These are phyloP conservation scores for Lasioglossum calceatum DNA, from an alignment of 2,888 invertebrate species.

Conservation along the genomic window DNA sequence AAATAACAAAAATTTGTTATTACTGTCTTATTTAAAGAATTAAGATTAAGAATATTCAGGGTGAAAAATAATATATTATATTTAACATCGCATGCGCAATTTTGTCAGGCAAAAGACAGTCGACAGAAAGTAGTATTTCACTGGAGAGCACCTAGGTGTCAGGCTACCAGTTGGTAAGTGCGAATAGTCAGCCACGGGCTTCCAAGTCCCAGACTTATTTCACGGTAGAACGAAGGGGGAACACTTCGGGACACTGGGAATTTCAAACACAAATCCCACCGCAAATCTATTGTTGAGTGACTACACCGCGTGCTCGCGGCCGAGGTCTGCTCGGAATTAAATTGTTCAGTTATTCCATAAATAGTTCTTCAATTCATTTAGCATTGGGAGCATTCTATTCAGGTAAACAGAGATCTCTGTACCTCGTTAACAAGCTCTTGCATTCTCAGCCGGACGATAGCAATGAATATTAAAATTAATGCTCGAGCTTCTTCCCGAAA, in stretches of 20 bases:
- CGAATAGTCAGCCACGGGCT: conserved; percentile 77
- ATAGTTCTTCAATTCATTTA: conserved; percentile 47
- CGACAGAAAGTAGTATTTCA: conserved; percentile 69
- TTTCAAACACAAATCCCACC: conserved; percentile 70
- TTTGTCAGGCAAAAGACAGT: conserved; percentile 63
- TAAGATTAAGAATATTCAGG: too few relatives aligned
- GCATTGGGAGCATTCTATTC: conserved; percentile 31
- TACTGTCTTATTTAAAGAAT: too few relatives aligned
- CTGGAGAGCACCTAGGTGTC: conserved; percentile 77
- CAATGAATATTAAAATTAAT: neutral
- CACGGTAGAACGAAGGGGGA: conserved; percentile 77
- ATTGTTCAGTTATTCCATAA: conserved; percentile 48
- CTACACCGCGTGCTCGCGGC: conserved; percentile 40
- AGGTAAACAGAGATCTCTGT: neutral
- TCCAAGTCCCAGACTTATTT: conserved; percentile 78
- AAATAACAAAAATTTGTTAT: too few relatives aligned
- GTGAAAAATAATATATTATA: neutral
- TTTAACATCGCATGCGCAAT: conserved; percentile 56
- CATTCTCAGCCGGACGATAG: neutral
- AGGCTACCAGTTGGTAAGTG: conserved; percentile 80
- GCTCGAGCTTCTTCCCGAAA: neutral
- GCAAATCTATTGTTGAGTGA: conserved; percentile 68
- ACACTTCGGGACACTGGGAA: conserved; percentile 73
- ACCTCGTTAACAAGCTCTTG: neutral
- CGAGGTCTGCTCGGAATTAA: conserved; percentile 49